phyloP scores from a whole-genome alignment of 92 coral and sea anemone genomes.

The Palythoa caribaeorum region DNA sequence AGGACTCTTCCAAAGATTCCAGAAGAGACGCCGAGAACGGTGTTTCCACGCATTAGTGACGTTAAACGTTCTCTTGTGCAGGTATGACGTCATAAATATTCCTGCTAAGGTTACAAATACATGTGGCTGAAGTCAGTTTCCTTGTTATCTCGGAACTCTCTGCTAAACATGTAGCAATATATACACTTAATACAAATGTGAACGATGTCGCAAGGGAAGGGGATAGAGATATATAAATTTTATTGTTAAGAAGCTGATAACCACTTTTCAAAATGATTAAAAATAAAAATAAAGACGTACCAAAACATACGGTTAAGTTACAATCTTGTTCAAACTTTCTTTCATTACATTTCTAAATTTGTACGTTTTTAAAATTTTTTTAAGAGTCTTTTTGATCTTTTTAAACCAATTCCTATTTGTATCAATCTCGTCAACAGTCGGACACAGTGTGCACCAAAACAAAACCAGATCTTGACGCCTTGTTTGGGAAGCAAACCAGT shows the following conservation, averaged over 20 bases:
- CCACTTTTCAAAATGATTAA: too few relatives aligned
- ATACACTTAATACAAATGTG: too few relatives aligned
- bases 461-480: slow-evolving; percentile 26
- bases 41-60: slow-evolving; percentile 14
- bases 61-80: slow-evolving; percentile 23
- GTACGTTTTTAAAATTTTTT: too few relatives aligned
- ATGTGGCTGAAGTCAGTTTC: too few relatives aligned
- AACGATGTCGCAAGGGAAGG: too few relatives aligned
- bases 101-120: not conserved
- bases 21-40: slow-evolving; percentile 5
- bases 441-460: not conserved
- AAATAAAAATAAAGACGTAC: too few relatives aligned
- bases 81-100: slow-evolving; percentile 1
- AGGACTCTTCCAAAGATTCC: not conserved
- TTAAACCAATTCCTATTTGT: not conserved
- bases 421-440: not conserved
- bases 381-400: too few relatives aligned
- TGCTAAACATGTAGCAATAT: not conserved
- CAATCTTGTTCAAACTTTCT: too few relatives aligned
- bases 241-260: too few relatives aligned
- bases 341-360: too few relatives aligned
- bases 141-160: not conserved
- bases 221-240: too few relatives aligned
- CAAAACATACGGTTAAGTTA: too few relatives aligned
- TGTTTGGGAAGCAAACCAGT: not conserved